Conservation (phyloP, 2,797 vertebrate genomes). For the Pantherophis alleghaniensis region DNA sequence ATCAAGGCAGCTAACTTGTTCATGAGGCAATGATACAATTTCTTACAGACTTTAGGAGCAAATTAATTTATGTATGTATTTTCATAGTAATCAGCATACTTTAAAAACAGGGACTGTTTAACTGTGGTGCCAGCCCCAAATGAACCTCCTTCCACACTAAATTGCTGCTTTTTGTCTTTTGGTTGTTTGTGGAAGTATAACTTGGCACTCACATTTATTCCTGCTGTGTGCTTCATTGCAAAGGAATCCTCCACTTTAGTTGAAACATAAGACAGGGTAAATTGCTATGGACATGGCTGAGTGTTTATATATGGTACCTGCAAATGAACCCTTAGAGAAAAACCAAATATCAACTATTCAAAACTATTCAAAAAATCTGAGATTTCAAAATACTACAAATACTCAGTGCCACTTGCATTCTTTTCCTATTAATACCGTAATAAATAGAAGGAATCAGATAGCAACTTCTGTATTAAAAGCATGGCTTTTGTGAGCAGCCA, state of each 20-base stretch:
- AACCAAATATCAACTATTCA: neutral
- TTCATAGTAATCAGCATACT: neutral
- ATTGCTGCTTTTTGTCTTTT: neutral
- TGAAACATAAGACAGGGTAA: neutral
- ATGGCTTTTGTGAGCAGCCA: neutral
- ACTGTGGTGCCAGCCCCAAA: neutral
- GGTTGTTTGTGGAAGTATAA: neutral
- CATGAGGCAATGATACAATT: neutral
- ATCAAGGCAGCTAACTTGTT: neutral
- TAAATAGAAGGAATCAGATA: neutral
- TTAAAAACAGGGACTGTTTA: neutral
- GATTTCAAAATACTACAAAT: neutral
- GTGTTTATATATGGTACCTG: neutral
- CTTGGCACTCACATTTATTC: neutral
- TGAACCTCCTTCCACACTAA: neutral
- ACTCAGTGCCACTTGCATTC: neutral
- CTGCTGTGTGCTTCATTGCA: neutral
- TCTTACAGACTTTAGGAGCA: neutral
- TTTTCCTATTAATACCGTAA: neutral
- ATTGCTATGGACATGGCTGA: neutral
- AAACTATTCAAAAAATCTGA: neutral
- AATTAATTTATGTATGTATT: neutral
- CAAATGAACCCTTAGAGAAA: neutral
- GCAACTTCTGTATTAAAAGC: neutral
- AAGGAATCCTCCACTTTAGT: neutral